Conservation (phyloP, 2,113 vertebrate species). For the Trichomycterus rosablanca region DNA sequence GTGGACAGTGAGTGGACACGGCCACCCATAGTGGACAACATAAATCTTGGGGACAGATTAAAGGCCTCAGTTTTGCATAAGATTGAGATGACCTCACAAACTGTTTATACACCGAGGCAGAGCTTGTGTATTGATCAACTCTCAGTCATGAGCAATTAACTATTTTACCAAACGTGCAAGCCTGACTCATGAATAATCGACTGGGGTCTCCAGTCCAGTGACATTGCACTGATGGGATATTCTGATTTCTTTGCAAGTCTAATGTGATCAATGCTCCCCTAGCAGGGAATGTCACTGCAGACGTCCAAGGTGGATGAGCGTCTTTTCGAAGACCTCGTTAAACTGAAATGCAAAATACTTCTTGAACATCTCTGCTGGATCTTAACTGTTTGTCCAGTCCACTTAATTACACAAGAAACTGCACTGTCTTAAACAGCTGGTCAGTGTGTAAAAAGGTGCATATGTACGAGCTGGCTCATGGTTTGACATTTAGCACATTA, state of each 20-base stretch:
- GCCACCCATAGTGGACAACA: too few species aligned
- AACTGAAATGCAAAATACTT: too few species aligned
- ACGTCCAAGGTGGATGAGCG: not conserved
- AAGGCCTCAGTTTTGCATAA: constrained; percentile 51
- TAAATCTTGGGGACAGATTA: too few species aligned
- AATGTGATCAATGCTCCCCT: not conserved
- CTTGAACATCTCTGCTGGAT: too few species aligned
- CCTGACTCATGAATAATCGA: constrained; percentile 33
- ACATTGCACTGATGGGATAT: constrained; percentile 39
- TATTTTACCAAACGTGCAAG: constrained; percentile 6
- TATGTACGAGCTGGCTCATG: too few species aligned
- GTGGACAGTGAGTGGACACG: too few species aligned
- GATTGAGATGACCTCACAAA: too few species aligned
- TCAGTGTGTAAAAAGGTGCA: too few species aligned
- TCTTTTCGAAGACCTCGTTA: not conserved
- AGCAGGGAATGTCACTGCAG: not conserved
- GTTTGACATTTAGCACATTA: too few species aligned
- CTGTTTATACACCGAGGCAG: constrained; percentile 5
- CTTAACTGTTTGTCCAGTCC: too few species aligned
- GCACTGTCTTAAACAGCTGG: too few species aligned
- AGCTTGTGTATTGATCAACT: not conserved
- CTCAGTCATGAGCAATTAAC: constrained; percentile 2
- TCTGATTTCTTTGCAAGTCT: constrained; percentile 1
- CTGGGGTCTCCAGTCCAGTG: constrained; percentile 15
- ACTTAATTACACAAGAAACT: too few species aligned